A percentile compares a stretch with the other conserved stretches of the same genome.
These are phyloP conservation scores for Gavialis gangeticus DNA, from an alignment of 2,113 vertebrate species.

Conservation along the genomic window DNA sequence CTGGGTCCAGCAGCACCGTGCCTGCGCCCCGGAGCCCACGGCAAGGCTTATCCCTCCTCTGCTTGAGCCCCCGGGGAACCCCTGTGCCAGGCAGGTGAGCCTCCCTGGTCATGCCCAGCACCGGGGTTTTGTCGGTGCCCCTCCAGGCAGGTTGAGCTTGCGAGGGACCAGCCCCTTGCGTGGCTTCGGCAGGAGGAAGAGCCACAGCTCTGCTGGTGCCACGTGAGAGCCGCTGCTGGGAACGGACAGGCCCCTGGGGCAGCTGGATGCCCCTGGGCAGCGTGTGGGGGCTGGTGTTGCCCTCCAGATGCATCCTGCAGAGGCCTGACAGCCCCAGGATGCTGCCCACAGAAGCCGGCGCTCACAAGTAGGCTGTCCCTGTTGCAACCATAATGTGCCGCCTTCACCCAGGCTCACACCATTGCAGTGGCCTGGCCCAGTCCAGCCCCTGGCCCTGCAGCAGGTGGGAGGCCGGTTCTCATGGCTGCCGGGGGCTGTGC, in stretches of 20 bases:
- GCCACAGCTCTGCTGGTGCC: background rate
- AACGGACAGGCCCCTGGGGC: background rate
- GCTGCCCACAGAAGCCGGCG: background rate
- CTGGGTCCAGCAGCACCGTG: too few species aligned
- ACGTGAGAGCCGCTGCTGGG: background rate
- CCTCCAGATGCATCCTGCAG: background rate
- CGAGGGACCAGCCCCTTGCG: background rate
- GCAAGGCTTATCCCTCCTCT: too few species aligned
- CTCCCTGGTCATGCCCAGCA: background rate
- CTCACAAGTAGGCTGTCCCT: background rate
- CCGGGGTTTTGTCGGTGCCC: too few species aligned
- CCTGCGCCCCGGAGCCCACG: too few species aligned
- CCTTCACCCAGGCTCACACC: background rate
- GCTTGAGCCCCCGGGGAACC: too few species aligned
- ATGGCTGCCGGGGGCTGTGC: too few species aligned
- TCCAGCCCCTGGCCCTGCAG: background rate
- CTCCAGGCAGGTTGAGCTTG: too few species aligned
- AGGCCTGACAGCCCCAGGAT: background rate
- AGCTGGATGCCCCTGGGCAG: background rate
- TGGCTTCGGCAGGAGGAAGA: fast-evolving
- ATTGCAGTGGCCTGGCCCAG: background rate
- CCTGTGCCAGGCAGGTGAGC: background rate
- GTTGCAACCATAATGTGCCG: background rate
- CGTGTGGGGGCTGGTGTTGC: background rate
- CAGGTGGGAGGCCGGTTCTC: background rate